Evolutionary conservation across 2,113 vertebrate genomes (phyloP).

Genomic region (Oxygymnocypris stewartii): DNA sequence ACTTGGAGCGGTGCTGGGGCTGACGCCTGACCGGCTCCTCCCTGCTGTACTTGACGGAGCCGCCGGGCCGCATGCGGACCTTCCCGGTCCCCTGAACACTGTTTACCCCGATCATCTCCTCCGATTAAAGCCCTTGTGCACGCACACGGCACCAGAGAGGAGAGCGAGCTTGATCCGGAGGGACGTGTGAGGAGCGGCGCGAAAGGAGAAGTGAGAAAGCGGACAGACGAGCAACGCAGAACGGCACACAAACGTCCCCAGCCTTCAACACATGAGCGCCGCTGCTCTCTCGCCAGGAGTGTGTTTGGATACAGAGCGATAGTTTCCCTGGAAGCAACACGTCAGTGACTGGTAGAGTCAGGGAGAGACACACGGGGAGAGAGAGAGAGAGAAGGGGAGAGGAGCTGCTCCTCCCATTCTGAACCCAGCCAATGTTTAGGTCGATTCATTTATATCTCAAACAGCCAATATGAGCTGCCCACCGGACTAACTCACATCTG

Average conservation of each 20-base stretch:
- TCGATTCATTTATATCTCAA: slow-evolving; percentile 79
- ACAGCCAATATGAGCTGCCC: slow-evolving; percentile 64
- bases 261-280: slow-evolving; percentile 49
- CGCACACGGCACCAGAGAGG: neutral
- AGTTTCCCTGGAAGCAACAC: slow-evolving; percentile 83
- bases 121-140: slow-evolving; percentile 30
- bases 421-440: slow-evolving; percentile 72
- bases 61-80: slow-evolving; percentile 85
- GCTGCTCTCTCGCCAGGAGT: slow-evolving; percentile 77
- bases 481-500: slow-evolving; percentile 69
- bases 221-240: slow-evolving; percentile 1
- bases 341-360: slow-evolving; percentile 75
- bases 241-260: neutral
- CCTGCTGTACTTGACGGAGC: slow-evolving; percentile 87
- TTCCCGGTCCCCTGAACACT: slow-evolving; percentile 90
- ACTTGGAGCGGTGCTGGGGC: slow-evolving; percentile 88
- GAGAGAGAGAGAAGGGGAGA: slow-evolving; percentile 62
- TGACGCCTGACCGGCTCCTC: slow-evolving; percentile 87
- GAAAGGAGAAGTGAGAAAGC: slow-evolving; percentile 45
- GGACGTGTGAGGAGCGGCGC: neutral
- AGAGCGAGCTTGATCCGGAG: slow-evolving; percentile 28
- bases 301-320: slow-evolving; percentile 82
- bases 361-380: slow-evolving; percentile 64
- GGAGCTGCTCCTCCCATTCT: slow-evolving; percentile 61
- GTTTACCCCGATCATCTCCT: slow-evolving; percentile 89